Base-by-base conservation (phyloP, 2,797 vertebrate species). In the Acropternis orthonyx region DNA sequence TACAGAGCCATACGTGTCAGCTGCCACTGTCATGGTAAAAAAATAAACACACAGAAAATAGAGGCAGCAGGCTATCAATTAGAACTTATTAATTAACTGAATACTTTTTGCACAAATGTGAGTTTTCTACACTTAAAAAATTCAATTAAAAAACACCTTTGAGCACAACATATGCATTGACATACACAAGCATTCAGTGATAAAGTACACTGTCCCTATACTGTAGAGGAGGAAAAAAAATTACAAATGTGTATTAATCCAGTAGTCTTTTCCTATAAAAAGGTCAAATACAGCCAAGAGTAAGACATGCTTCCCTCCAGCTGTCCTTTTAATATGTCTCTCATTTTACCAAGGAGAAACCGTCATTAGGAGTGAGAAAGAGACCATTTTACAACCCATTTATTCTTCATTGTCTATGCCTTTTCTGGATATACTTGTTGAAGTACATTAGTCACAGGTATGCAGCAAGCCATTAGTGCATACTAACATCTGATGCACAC, bases 371-470 rank as follows among this genome's bases (percentile, higher is more conserved):
- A 81, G 34, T 39, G 61, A 85, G 75, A 79, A 58, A 80, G 65
- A 85, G 67, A 46, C n/a, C 27, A 21, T 91, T 96, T 94, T 83
- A 95, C 73, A 94, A 85, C 3, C 43, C 75, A 95, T 88, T 95
- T 91, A 67, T 71, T 87, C 61, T 79, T 83, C 68, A 80, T 7
- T 77, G 63, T 65, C 62, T 85, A 30, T 66, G 58, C 26, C n/a
- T 88, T 73, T 95, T 91, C 76, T 85, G 62, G 61, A 80, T 48
- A 61, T 68, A 88, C 65, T 94, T 61, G 13, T 41, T 71, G 69
- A 86, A 95, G 81, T 94, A 74, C 68, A 82, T 89, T 85, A 93
- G 86, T 89, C 75, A 75, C 68, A 96, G 87, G 95, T 93, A 93
- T 20, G 48, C 61, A 91, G 81, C n/a, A 58, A 80, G 54, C 59